Evolutionary conservation across 2,888 invertebrate genomes (phyloP).

Genomic region (Pilophorus perplexus): DNA sequence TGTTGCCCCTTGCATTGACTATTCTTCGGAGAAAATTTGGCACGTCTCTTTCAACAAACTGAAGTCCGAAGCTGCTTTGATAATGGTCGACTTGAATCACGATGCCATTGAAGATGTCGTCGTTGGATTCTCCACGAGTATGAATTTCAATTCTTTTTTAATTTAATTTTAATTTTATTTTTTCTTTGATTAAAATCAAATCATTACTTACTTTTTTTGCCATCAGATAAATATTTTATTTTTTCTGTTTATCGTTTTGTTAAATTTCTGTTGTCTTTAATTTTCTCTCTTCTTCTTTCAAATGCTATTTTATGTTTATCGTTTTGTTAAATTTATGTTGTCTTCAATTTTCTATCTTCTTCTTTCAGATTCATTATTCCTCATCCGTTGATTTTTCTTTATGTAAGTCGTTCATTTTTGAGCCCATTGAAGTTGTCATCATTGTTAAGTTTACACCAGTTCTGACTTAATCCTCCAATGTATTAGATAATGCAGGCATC

Average conservation of each 20-base stretch:
- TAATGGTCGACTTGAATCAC: conserved; percentile 67
- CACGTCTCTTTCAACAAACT: conserved; percentile 65
- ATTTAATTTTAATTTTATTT: background rate
- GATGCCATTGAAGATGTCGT: conserved; percentile 71
- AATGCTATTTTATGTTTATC: conserved; percentile 51
- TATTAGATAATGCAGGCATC: no score
- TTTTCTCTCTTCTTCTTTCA: conserved; percentile 50
- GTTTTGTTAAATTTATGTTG: no score
- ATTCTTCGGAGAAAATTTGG: conserved; percentile 65
- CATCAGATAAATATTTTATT: background rate
- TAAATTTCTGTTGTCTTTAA: conserved; percentile 33
- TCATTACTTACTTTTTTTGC: background rate
- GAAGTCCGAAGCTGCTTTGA: conserved; percentile 70
- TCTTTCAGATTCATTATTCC: no score
- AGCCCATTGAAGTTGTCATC: no score
- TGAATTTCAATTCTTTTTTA: conserved; percentile 44
- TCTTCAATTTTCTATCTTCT: no score
- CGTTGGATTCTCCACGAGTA: conserved; percentile 75
- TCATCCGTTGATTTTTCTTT: no score
- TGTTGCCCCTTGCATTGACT: conserved; percentile 61
- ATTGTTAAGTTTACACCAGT: no score
- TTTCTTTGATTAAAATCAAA: background rate
- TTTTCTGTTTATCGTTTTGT: conserved; percentile 31
- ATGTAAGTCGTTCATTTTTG: no score
- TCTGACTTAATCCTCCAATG: no score